Evolutionary conservation across 2,113 vertebrate genomes (phyloP).

Genomic region (Cephalopholis sonnerati): DNA sequence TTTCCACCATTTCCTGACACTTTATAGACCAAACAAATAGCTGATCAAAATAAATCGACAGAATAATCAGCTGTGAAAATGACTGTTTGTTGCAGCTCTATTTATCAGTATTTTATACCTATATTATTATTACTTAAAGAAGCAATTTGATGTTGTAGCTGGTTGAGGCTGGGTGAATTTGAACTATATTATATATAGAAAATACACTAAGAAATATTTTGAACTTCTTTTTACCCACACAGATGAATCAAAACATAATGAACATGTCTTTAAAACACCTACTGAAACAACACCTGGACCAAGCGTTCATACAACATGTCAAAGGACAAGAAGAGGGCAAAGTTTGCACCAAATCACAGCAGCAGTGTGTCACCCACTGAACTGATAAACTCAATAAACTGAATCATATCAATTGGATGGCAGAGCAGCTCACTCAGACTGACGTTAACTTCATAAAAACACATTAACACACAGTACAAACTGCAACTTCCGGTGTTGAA

Average conservation of each 20-base stretch:
- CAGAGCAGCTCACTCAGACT: background rate
- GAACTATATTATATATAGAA: background rate
- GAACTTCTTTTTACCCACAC: background rate
- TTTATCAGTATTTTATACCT: background rate
- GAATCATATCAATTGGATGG: background rate
- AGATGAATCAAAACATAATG: background rate
- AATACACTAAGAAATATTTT: background rate
- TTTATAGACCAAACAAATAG: too few relatives aligned
- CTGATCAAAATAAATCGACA: too few relatives aligned
- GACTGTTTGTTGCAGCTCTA: too few relatives aligned
- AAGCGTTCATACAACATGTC: background rate
- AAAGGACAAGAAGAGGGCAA: slow-evolving; percentile 35
- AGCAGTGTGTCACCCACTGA: background rate
- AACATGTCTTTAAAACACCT: background rate
- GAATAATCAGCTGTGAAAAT: too few relatives aligned
- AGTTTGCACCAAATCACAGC: slow-evolving; percentile 12
- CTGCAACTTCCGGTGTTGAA: background rate
- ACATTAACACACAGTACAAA: background rate
- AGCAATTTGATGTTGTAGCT: background rate
- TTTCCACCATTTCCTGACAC: too few relatives aligned
- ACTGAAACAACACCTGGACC: background rate
- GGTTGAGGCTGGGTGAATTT: background rate
- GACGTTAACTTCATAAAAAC: background rate
- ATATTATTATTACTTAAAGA: background rate
- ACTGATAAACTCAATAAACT: slow-evolving; percentile 38